Percentiles rank a stretch among this genome's conserved stretches.
phyloP scores from a whole-genome alignment of 2,113 vertebrate species.

The Vicugna pacos region DNA sequence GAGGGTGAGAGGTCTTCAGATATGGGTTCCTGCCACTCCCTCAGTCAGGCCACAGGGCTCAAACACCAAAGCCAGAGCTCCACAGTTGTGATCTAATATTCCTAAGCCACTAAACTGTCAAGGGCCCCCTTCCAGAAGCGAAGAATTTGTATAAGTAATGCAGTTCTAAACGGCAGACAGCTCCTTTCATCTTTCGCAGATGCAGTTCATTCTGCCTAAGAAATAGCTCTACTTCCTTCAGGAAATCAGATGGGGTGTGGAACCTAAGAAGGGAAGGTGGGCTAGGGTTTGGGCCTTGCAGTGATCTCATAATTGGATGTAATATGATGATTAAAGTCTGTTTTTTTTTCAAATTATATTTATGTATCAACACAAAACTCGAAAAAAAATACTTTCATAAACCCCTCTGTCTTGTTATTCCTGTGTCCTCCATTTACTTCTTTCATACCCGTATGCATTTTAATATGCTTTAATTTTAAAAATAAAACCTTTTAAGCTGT shows the following conservation, averaged over 20 bases:
- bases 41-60: slow-evolving; percentile 21
- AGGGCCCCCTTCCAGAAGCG: slow-evolving; percentile 17
- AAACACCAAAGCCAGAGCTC: slow-evolving; percentile 39
- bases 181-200: slow-evolving; percentile 41
- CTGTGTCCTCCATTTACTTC: slow-evolving; percentile 26
- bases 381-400: slow-evolving; percentile 56
- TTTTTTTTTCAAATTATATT: slow-evolving; percentile 8
- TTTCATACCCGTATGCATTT: slow-evolving; percentile 56
- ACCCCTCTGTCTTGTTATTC: slow-evolving; percentile 38
- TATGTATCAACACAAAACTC: slow-evolving; percentile 42
- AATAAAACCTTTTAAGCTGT: slow-evolving; percentile 16
- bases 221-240: slow-evolving; percentile 46
- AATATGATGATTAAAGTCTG: neutral
- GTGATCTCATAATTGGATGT: slow-evolving; percentile 11
- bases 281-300: neutral
- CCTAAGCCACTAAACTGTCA: slow-evolving; percentile 18
- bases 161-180: slow-evolving; percentile 37
- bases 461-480: slow-evolving; percentile 39
- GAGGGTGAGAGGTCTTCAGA: neutral
- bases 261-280: slow-evolving; percentile 4
- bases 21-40: neutral
- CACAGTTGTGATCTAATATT: slow-evolving; percentile 37
- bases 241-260: neutral
- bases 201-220: slow-evolving; percentile 36
- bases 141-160: slow-evolving; percentile 20